These are phyloP conservation scores for Gallinago stenura DNA, from an alignment of 2,797 vertebrate species.

Conservation along the genomic window DNA sequence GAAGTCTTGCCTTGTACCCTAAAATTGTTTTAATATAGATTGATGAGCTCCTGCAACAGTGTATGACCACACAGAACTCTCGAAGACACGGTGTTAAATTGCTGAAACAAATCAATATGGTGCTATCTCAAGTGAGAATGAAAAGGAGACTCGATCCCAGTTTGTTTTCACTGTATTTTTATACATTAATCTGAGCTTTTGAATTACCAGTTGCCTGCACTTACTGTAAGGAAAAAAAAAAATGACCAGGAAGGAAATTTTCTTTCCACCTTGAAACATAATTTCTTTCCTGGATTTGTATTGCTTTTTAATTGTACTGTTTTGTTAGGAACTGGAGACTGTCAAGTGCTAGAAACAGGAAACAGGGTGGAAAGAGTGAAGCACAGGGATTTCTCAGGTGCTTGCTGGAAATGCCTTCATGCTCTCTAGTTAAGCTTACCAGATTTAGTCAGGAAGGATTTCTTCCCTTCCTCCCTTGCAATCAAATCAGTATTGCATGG, in stretches of 20 bases:
- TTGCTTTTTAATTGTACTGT: background rate
- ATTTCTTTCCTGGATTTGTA: slow-evolving; percentile 27
- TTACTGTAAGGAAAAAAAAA: background rate
- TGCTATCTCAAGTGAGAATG: background rate
- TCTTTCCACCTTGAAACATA: background rate
- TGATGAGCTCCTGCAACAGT: background rate
- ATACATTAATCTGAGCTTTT: background rate
- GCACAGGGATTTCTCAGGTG: slow-evolving; percentile 5
- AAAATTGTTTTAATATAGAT: background rate
- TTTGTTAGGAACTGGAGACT: background rate
- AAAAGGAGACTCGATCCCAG: background rate
- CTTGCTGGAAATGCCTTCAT: background rate
- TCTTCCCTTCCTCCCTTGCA: background rate
- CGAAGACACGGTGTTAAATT: background rate
- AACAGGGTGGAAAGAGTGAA: background rate
- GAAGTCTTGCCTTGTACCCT: background rate
- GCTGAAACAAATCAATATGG: background rate
- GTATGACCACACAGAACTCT: background rate
- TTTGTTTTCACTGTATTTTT: background rate
- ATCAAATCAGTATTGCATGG: background rate
- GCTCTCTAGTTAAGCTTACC: background rate
- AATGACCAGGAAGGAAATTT: background rate
- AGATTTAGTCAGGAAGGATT: slow-evolving; percentile 13
- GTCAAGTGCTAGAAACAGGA: slow-evolving; percentile 19
- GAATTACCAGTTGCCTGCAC: background rate